These are phyloP conservation scores for Electrophaes corylata DNA, from an alignment of 2,888 invertebrate genomes.

Conservation along the genomic window DNA sequence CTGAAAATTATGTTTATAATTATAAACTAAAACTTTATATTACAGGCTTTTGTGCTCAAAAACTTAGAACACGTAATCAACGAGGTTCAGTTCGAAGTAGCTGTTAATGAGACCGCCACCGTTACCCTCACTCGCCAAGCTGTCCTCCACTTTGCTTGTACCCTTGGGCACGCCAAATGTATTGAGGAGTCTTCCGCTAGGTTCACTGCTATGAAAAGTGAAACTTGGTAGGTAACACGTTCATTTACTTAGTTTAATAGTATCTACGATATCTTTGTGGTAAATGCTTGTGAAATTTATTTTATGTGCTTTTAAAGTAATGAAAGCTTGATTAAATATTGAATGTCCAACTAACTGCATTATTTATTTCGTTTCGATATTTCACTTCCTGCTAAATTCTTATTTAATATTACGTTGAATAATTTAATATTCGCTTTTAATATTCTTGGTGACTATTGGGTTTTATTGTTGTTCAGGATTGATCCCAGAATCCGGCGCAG, in stretches of 20 bases:
- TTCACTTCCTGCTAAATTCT: too few relatives aligned
- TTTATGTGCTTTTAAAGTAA: too few relatives aligned
- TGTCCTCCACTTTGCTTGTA: conserved; percentile 86
- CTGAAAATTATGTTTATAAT: too few relatives aligned
- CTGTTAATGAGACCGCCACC: conserved; percentile 58
- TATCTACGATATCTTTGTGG: too few relatives aligned
- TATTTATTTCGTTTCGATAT: too few relatives aligned
- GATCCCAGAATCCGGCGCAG: conserved; percentile 83
- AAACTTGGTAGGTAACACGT: conserved; percentile 45
- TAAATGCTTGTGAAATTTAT: too few relatives aligned
- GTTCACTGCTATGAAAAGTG: conserved; percentile 53
- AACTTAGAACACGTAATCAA: conserved; percentile 65
- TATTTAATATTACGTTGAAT: too few relatives aligned
- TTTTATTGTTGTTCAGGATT: conserved; percentile 63
- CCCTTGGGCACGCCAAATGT: conserved; percentile 83
- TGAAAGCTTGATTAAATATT: too few relatives aligned
- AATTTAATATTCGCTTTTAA: too few relatives aligned
- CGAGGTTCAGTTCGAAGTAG: conserved; percentile 57
- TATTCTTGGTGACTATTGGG: background rate
- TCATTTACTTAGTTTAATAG: conserved; percentile 4
- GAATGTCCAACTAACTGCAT: too few relatives aligned
- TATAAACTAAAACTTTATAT: background rate
- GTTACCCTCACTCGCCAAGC: conserved; percentile 76
- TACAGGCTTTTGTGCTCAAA: conserved; percentile 60
- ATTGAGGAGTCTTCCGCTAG: conserved; percentile 63